Evolutionary conservation across 1,140 invertebrate genomes (phyloP).

Genomic region (Caerostris darwini): DNA sequence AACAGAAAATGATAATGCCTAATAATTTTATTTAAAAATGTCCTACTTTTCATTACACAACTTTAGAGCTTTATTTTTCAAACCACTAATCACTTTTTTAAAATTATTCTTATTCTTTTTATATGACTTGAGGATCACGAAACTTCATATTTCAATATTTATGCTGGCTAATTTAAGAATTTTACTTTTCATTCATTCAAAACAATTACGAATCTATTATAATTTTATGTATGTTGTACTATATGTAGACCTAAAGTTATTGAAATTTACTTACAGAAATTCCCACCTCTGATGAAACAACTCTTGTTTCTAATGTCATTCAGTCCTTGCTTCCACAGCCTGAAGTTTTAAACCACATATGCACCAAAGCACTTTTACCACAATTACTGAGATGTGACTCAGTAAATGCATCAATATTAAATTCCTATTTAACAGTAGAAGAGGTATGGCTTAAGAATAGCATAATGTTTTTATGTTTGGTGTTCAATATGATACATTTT

Average conservation of each 20-base stretch:
- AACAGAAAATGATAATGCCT: too few relatives aligned
- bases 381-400: neutral
- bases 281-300: neutral
- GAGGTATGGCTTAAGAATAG: constrained; percentile 1
- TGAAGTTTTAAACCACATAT: neutral
- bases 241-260: neutral
- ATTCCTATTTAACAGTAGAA: constrained; percentile 15
- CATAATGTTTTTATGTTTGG: too few relatives aligned
- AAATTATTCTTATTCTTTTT: neutral
- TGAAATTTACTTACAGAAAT: neutral
- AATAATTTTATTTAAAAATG: too few relatives aligned
- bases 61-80: too few relatives aligned
- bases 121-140: neutral
- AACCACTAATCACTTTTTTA: too few relatives aligned
- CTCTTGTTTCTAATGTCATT: neutral
- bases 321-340: neutral
- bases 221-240: neutral
- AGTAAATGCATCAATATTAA: neutral
- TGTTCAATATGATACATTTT: too few relatives aligned
- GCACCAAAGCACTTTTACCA: neutral
- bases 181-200: neutral
- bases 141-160: neutral
- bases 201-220: neutral
- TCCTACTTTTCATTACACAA: too few relatives aligned
- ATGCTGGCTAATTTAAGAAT: neutral